Percentiles rank a stretch among this genome's conserved stretches.
phyloP scores from a whole-genome alignment of 2,113 vertebrate species.

The Trichechus manatus region DNA sequence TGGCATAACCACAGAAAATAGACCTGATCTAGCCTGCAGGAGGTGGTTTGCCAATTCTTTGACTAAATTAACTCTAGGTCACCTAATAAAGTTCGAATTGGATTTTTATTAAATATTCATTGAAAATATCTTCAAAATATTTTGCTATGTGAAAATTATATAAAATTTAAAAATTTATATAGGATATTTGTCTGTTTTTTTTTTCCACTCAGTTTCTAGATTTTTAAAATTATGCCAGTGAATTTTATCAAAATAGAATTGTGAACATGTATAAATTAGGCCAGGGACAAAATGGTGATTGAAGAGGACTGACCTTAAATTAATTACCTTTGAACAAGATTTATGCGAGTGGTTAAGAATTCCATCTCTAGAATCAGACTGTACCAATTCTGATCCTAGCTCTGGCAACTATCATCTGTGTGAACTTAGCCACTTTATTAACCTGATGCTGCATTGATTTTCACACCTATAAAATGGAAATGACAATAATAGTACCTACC shows the following conservation, averaged over 20 bases:
- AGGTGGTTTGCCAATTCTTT: not conserved
- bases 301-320: not conserved
- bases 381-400: not conserved
- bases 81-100: not conserved
- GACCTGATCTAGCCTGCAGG: not conserved
- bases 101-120: not conserved
- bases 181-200: not conserved
- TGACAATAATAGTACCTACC: not conserved
- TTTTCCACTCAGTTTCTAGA: not conserved
- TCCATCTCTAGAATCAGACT: not conserved
- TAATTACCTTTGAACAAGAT: slow-evolving; percentile 18
- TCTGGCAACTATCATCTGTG: not conserved
- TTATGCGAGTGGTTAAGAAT: not conserved
- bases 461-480: slow-evolving; percentile 33
- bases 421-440: slow-evolving; percentile 49
- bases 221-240: not conserved
- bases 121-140: not conserved
- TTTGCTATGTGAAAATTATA: not conserved
- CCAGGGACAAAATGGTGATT: not conserved
- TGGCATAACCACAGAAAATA: not conserved
- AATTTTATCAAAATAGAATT: slow-evolving; percentile 6
- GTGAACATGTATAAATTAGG: not conserved
- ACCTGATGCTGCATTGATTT: not conserved
- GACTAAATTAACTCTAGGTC: not conserved
- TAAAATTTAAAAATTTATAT: not conserved